Percentiles rank a stretch among this genome's conserved stretches.
phyloP scores from a whole-genome alignment of 1,140 invertebrate genomes.

The Megathymus violae region DNA sequence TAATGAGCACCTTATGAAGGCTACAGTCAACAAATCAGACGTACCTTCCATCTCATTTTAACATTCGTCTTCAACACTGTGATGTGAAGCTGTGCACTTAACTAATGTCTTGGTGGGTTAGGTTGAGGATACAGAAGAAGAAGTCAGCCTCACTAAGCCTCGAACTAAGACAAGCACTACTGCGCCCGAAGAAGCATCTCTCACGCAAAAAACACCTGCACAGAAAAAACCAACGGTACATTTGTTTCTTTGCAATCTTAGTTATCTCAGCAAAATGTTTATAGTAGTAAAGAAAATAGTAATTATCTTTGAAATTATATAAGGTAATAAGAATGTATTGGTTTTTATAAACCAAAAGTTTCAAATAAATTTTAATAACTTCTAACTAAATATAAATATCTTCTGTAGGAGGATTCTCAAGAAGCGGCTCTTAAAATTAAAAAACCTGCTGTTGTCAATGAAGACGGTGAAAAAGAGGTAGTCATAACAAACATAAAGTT shows the following conservation, averaged over 20 bases:
- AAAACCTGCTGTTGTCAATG: slow-evolving; percentile 76
- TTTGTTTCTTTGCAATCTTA: slow-evolving; percentile 54
- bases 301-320: no score
- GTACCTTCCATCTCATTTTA: slow-evolving; percentile 25
- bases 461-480: slow-evolving; percentile 69
- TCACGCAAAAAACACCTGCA: slow-evolving; percentile 78
- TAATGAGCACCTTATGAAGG: slow-evolving; percentile 10
- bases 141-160: slow-evolving; percentile 73
- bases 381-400: slow-evolving; percentile 12
- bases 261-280: slow-evolving; percentile 67
- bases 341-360: background rate
- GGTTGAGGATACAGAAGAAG: slow-evolving; percentile 77
- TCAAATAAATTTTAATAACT: no score
- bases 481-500: slow-evolving; percentile 34
- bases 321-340: no score
- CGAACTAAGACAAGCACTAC: slow-evolving; percentile 78
- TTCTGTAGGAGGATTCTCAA: slow-evolving; percentile 70
- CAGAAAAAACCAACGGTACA: slow-evolving; percentile 79
- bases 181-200: slow-evolving; percentile 75
- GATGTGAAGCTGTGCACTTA: slow-evolving; percentile 28
- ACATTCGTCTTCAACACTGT: slow-evolving; percentile 31
- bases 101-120: slow-evolving; percentile 49
- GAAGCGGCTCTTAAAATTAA: slow-evolving; percentile 76
- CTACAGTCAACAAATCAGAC: slow-evolving; percentile 25
- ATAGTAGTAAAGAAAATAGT: no score